Base-by-base conservation (phyloP, 2,888 invertebrate genomes). In the Ophion obscuratus region DNA sequence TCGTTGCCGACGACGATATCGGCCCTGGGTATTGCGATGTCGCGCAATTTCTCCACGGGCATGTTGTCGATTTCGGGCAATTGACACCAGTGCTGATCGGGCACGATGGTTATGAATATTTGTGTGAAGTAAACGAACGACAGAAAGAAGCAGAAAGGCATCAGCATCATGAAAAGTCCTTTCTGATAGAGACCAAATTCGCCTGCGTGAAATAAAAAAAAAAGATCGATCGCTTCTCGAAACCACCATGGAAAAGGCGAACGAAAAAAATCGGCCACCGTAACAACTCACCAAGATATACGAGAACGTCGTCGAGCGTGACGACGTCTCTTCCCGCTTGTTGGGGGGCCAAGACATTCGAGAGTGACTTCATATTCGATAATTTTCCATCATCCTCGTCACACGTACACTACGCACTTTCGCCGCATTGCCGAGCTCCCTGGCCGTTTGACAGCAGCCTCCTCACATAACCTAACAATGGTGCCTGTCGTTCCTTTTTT, bases 51-150 rank as follows among this genome's bases (percentile, higher is more conserved):
- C 2, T 89, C 89, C n/a, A 87, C 73, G 0, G 89, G 88, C 27
- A 90, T 85, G 17, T 80, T 77, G 0, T 84, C 78, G 20, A 88
- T 84, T 70, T 74, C 61, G 0, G 91, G 91, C 47, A 92, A 85
- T 9, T 88, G 85, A 87, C 94, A 94, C 91, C 93, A 92, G 76
- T 93, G 92, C 27, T 91, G 89, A 4, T 88, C 86, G 11, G 89
- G 94, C 81, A 90, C 89, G 6, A 93, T 81, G 7, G 92, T 91
- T 71, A 93, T 92, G 80, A 94, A 94, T 61, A 92, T 87, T 87
- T 94, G 94, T 14, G 91, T 88, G 86, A 94, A 94, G 80, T 93
- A 92, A 27, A 93, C 91, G 86, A 93, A 92, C 4, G 92, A 90
- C 36, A 93, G 89, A 77, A 93, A 93, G 36, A 92, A 89, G 73